Base-by-base conservation (phyloP, 2,888 invertebrate species). In the Parascotia fuliginaria region DNA sequence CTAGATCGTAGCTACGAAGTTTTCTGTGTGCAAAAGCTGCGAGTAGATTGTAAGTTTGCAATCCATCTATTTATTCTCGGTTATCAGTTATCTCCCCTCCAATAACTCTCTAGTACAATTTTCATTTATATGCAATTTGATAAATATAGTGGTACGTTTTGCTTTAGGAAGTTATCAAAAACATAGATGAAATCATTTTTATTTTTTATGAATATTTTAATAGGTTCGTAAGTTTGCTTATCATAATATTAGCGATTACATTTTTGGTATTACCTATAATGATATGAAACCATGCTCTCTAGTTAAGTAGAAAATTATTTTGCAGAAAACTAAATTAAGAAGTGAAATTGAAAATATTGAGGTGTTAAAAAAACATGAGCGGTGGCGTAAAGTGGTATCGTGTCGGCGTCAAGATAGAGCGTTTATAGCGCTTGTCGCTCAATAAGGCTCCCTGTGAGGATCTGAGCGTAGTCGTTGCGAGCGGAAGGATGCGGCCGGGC, bases 361-460 rank as follows among this genome's bases (percentile, higher is more conserved):
- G 51, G 39, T 53, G 67, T 73, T 62, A 71, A 77, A 75, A 78
- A 80, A 73, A 71, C 61, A 76, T 75, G 70, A 76, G 75, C 63
- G 58, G 59, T 67, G 62, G 75, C 74, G 75, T 65, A 64, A 73
- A 69, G 67, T 69, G 64, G 53, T 65, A 55, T 60, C 59, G 64
- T 71, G 60, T 55, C 63, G 64, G 69, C 65, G 65, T 72, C 66
- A 70, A 79, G 78, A 77, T 78, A 70, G 66, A 78, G 71, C 75
- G 62, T 78, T 75, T 76, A 75, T 67, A 65, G 69, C 72, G 73
- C 77, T 82, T 83, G 77, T 79, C 81, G 81, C 77, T 80, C 79
- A 77, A 81, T 83, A 85, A 79, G 81, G 74, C 78, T 76, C 68
- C 60, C 65, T 68, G 74, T 74, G 77, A 79, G 77, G 81, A 79